These are phyloP conservation scores for Seira ritae DNA, from an alignment of 2,888 invertebrate genomes.

Conservation along the genomic window DNA sequence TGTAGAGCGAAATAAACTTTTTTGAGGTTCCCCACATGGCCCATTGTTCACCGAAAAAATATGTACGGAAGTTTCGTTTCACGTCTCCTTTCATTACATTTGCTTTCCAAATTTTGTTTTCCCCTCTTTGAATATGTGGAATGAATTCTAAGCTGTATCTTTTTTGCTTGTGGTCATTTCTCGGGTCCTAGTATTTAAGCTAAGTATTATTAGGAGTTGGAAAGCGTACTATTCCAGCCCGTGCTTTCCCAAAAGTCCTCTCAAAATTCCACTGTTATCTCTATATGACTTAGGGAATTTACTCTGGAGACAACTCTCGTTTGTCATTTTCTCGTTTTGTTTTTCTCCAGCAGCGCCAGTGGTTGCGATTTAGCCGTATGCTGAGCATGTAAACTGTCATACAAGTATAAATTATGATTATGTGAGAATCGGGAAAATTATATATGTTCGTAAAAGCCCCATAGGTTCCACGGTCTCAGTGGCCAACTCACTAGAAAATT, in stretches of 20 bases:
- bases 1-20: slow-evolving; percentile 7
- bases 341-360: neutral
- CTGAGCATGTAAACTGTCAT: too few species aligned
- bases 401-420: neutral
- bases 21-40: slow-evolving; percentile 53
- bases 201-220: too few species aligned
- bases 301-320: slow-evolving; percentile 6
- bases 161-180: slow-evolving; percentile 13
- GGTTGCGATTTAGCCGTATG: too few species aligned
- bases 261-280: neutral
- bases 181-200: neutral
- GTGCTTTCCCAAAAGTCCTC: neutral
- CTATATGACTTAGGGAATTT: neutral
- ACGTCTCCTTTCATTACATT: neutral
- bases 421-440: neutral
- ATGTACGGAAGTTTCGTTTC: neutral
- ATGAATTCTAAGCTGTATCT: neutral
- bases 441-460: neutral
- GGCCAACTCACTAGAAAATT: neutral
- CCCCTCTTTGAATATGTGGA: neutral
- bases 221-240: too few species aligned
- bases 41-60: slow-evolving; percentile 29
- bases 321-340: neutral
- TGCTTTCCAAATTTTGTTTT: slow-evolving; percentile 5
- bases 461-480: neutral